Conservation (phyloP, 64 coral and sea anemone species). For the Stichodactyla mertensii region DNA sequence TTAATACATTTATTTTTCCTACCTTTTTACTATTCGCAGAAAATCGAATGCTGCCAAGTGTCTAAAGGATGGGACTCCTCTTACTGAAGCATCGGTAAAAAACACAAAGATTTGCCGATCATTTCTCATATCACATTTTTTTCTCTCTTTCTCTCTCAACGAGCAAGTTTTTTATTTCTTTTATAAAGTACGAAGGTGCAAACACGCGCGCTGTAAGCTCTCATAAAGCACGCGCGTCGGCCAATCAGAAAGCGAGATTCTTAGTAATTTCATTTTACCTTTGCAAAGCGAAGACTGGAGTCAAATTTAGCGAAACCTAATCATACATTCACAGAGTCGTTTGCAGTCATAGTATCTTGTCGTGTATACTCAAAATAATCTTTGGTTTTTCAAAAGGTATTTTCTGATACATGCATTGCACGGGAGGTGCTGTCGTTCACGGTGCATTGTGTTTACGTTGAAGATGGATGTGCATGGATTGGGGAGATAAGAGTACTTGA, state of each 20-base stretch:
- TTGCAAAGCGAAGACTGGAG: too few species aligned
- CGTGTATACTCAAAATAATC: not conserved
- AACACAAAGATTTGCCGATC: not conserved
- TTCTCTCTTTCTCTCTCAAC: not conserved
- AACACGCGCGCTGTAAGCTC: too few species aligned
- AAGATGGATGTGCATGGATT: slow-evolving; percentile 43
- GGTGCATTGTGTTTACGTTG: slow-evolving; percentile 36
- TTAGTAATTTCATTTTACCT: too few species aligned
- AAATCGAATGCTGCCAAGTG: not conserved
- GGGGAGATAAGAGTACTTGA: slow-evolving; percentile 40
- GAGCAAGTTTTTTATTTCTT: too few species aligned
- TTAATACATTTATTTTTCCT: too few species aligned
- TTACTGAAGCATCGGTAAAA: not conserved
- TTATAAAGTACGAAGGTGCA: too few species aligned
- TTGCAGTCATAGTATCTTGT: not conserved
- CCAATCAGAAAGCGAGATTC: too few species aligned
- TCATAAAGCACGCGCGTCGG: too few species aligned
- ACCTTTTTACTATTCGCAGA: not conserved
- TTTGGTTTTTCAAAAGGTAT: not conserved
- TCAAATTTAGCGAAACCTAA: too few species aligned
- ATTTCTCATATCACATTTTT: not conserved
- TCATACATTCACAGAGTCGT: not conserved
- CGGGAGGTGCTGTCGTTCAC: slow-evolving; percentile 16
- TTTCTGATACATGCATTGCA: slow-evolving; percentile 27
- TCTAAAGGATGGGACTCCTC: not conserved